phyloP scores from a whole-genome alignment of 2,888 invertebrate genomes.

The Nowickia ferox region DNA sequence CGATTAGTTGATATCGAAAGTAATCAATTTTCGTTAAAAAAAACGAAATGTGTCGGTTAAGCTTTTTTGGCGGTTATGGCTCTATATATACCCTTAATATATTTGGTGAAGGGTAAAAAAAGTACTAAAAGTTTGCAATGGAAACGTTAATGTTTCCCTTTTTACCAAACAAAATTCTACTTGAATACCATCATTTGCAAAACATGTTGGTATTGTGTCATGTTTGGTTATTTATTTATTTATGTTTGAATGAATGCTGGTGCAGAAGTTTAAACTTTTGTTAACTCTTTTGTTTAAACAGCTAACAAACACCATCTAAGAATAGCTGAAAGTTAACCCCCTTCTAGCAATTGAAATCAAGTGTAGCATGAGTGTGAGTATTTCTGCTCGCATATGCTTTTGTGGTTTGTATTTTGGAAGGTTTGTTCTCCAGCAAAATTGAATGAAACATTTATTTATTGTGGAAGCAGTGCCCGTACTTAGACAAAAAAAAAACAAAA shows the following conservation, averaged over 20 bases:
- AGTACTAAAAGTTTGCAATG: not conserved
- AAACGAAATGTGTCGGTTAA: no score
- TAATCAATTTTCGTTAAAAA: no score
- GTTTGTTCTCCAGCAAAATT: conserved; percentile 45
- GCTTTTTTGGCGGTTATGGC: no score
- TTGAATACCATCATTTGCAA: not conserved
- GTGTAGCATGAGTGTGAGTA: not conserved
- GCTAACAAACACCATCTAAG: conserved; percentile 63
- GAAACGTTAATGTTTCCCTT: not conserved
- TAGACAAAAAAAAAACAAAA: not conserved
- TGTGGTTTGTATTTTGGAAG: conserved; percentile 56
- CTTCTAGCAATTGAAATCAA: conserved; percentile 22
- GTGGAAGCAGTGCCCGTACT: conserved; percentile 20
- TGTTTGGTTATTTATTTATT: conserved; percentile 32
- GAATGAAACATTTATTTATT: conserved; percentile 51
- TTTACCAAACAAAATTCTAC: not conserved
- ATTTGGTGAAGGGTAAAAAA: no score
- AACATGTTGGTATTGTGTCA: conserved; percentile 18
- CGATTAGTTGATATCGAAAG: no score
- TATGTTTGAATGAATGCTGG: conserved; percentile 20
- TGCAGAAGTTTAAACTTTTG: conserved; percentile 26
- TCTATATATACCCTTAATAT: no score
- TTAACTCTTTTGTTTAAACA: conserved; percentile 62
- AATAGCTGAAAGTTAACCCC: conserved; percentile 33
- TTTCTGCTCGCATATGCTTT: not conserved